Evolutionary conservation across 1,140 invertebrate genomes (phyloP).

Genomic region (Cydia amplana): DNA sequence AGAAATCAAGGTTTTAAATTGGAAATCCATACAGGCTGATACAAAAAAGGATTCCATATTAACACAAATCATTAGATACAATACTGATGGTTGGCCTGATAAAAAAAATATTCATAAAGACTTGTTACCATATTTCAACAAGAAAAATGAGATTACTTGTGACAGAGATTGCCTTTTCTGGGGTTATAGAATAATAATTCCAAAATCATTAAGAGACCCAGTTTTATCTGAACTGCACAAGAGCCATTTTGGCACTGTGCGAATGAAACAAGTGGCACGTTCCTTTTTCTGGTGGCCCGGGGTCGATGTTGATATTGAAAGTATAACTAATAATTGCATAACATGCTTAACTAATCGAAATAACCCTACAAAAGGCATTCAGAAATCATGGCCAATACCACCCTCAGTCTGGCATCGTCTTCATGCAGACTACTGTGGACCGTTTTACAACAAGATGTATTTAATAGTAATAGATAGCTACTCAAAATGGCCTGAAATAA

Average conservation of each 20-base stretch:
- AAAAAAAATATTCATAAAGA: conserved; percentile 37
- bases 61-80: conserved; percentile 35
- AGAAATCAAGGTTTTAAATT: conserved; percentile 33
- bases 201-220: conserved; percentile 29
- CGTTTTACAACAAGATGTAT: conserved; percentile 23
- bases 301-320: too few relatives aligned
- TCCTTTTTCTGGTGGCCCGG: too few relatives aligned
- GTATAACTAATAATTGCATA: too few relatives aligned
- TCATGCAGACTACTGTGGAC: conserved; percentile 22
- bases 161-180: conserved; percentile 41
- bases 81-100: conserved; percentile 43
- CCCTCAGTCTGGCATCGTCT: conserved; percentile 11
- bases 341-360: too few relatives aligned
- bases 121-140: too few relatives aligned
- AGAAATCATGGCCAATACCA: conserved; percentile 15
- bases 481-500: conserved; percentile 19
- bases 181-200: conserved; percentile 39
- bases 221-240: too few relatives aligned
- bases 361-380: neutral
- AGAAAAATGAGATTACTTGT: too few relatives aligned
- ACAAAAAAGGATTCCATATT: conserved; percentile 40
- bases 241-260: too few relatives aligned
- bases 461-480: conserved; percentile 15
- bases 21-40: conserved; percentile 38
- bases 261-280: too few relatives aligned